phyloP scores from a whole-genome alignment of 2,797 vertebrate genomes.

The Mormyrops boulengeri region DNA sequence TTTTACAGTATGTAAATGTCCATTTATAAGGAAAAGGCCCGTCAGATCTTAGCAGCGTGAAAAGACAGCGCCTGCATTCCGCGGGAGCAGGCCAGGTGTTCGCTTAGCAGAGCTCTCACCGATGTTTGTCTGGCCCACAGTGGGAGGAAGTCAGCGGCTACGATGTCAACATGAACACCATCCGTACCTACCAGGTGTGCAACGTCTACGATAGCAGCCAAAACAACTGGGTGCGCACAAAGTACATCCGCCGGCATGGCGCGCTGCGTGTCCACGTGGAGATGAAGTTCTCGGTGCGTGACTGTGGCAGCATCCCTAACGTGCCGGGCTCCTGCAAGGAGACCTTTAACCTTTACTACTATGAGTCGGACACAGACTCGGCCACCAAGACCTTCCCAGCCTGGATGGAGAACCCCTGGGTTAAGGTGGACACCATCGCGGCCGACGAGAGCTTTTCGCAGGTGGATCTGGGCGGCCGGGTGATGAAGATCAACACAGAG shows the following conservation, averaged over 20 bases:
- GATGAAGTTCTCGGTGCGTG: slow-evolving; percentile 93
- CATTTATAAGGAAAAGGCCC: neutral
- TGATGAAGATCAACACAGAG: slow-evolving; percentile 97
- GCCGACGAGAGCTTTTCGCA: slow-evolving; percentile 95
- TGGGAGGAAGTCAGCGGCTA: slow-evolving; percentile 98
- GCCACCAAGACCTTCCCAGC: slow-evolving; percentile 75
- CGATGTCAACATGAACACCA: slow-evolving; percentile 95
- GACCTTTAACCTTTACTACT: slow-evolving; percentile 94
- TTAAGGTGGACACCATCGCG: slow-evolving; percentile 92
- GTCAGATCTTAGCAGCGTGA: neutral
- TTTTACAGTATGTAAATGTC: neutral
- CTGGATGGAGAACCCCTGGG: slow-evolving; percentile 98
- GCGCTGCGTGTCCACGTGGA: slow-evolving; percentile 92
- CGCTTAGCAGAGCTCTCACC: neutral
- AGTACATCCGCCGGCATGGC: slow-evolving; percentile 77
- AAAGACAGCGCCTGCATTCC: neutral
- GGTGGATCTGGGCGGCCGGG: slow-evolving; percentile 85
- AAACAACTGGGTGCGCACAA: slow-evolving; percentile 95
- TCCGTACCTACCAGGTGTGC: slow-evolving; percentile 94
- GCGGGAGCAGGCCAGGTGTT: neutral
- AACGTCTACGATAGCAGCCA: slow-evolving; percentile 89
- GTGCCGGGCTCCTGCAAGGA: slow-evolving; percentile 96
- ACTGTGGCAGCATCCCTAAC: slow-evolving; percentile 90
- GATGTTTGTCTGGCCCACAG: slow-evolving; percentile 48
- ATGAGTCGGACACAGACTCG: slow-evolving; percentile 76